A percentile compares a stretch with the other conserved stretches of the same genome.
These are phyloP conservation scores for Hippocampus guttulatus DNA, from an alignment of 2,113 vertebrate genomes.

Conservation along the genomic window DNA sequence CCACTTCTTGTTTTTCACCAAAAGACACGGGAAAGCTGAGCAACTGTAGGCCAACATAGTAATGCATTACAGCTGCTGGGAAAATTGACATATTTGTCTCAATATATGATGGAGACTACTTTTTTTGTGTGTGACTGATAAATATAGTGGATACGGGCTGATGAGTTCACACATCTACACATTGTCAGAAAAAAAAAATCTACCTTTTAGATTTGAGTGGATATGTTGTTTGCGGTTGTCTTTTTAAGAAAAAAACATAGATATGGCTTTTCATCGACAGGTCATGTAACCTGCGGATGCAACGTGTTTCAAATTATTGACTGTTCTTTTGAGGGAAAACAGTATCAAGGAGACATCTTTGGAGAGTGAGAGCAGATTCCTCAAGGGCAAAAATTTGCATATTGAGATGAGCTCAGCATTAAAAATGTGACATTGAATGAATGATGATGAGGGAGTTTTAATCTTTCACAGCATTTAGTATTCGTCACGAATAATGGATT, in stretches of 20 bases:
- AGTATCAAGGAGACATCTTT: not conserved
- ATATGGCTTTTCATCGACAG: not conserved
- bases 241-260: not conserved
- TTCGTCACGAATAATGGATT: not conserved
- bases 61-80: not conserved
- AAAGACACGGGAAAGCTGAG: not conserved
- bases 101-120: no score
- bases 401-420: not conserved
- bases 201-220: no score
- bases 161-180: not conserved
- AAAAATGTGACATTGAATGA: slow-evolving; percentile 4
- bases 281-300: not conserved
- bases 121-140: no score
- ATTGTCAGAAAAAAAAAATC: no score
- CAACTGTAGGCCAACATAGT: not conserved
- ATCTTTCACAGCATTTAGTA: not conserved
- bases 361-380: not conserved
- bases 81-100: not conserved
- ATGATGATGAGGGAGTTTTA: not conserved
- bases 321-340: not conserved
- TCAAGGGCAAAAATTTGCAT: not conserved
- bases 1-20: not conserved
- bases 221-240: not conserved
- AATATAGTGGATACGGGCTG: not conserved
- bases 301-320: not conserved